A percentile compares a stretch with the other conserved stretches of the same genome.
phyloP scores from a whole-genome alignment of 2,888 invertebrate genomes.

The Pardosa pseudoannulata region DNA sequence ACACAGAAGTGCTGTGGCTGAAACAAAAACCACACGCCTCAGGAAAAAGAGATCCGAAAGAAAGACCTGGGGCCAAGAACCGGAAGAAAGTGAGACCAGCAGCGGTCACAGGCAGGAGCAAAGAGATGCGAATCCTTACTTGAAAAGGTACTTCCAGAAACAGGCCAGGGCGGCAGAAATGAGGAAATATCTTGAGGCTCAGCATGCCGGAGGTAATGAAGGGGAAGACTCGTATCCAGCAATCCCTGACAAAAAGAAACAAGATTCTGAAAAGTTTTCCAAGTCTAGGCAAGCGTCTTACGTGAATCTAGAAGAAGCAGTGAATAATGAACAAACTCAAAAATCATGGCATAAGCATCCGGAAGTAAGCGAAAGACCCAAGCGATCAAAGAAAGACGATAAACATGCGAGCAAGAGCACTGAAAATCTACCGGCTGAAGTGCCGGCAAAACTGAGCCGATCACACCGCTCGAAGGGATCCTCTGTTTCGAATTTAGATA shows the following conservation, averaged over 20 bases:
- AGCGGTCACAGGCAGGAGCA: conserved; percentile 44
- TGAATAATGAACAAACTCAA: background rate
- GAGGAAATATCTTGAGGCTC: conserved; percentile 17
- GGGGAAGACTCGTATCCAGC: too few relatives aligned
- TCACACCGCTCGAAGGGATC: background rate
- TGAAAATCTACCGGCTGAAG: background rate
- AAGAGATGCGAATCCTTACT: conserved; percentile 41
- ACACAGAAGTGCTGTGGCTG: conserved; percentile 14
- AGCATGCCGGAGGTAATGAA: background rate
- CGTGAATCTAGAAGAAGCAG: too few relatives aligned
- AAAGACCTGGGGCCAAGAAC: conserved; percentile 39
- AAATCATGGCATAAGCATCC: background rate
- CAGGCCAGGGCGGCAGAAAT: conserved; percentile 54
- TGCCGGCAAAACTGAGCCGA: background rate
- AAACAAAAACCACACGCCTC: conserved; percentile 41
- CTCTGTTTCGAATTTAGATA: background rate
- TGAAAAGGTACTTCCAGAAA: conserved; percentile 57
- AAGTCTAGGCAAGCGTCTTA: too few relatives aligned
- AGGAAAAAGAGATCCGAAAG: conserved; percentile 48
- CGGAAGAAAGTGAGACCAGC: conserved; percentile 67
- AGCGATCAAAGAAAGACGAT: background rate
- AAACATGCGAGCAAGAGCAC: background rate
- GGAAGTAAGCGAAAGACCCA: background rate
- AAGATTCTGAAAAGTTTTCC: too few relatives aligned
- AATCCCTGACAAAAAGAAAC: too few relatives aligned